A percentile compares a stretch with the other conserved stretches of the same genome.
Conservation (phyloP, 2,113 vertebrate species). For the Plectropomus leopardus region DNA sequence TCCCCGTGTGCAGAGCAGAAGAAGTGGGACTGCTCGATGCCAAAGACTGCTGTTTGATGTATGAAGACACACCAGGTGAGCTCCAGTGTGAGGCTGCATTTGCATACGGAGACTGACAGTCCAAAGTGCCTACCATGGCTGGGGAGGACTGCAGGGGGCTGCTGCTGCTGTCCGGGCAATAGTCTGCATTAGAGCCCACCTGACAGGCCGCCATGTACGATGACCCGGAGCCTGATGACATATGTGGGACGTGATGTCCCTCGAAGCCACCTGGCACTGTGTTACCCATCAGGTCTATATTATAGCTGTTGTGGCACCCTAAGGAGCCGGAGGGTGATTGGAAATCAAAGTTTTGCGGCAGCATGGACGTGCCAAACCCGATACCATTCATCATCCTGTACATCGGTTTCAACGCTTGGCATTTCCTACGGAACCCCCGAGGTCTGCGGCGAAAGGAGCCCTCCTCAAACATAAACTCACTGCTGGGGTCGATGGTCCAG, state of each 20-base stretch:
- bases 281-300: conserved; percentile 92
- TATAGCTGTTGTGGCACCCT: conserved; percentile 91
- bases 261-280: conserved; percentile 88
- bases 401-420: conserved; percentile 95
- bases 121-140: conserved; percentile 90
- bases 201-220: conserved; percentile 94
- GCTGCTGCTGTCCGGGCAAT: conserved; percentile 92
- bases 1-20: conserved; percentile 87
- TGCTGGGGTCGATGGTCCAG: conserved; percentile 97
- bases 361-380: conserved; percentile 91
- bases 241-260: conserved; percentile 90
- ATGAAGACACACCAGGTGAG: conserved; percentile 90
- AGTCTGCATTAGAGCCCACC: conserved; percentile 86
- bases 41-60: conserved; percentile 93
- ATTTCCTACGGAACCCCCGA: conserved; percentile 95
- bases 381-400: conserved; percentile 93
- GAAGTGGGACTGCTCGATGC: conserved; percentile 85
- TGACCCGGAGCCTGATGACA: conserved; percentile 91
- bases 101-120: conserved; percentile 92
- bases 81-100: conserved; percentile 92
- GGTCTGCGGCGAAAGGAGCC: conserved; percentile 96
- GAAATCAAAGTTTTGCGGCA: conserved; percentile 95
- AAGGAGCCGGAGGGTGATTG: conserved; percentile 90
- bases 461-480: conserved; percentile 98
- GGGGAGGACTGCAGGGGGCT: conserved; percentile 92